Percentiles rank a stretch among this genome's conserved stretches.
Evolutionary conservation across 2,888 invertebrate species (phyloP).

Genomic region (Melanostoma mellinum): DNA sequence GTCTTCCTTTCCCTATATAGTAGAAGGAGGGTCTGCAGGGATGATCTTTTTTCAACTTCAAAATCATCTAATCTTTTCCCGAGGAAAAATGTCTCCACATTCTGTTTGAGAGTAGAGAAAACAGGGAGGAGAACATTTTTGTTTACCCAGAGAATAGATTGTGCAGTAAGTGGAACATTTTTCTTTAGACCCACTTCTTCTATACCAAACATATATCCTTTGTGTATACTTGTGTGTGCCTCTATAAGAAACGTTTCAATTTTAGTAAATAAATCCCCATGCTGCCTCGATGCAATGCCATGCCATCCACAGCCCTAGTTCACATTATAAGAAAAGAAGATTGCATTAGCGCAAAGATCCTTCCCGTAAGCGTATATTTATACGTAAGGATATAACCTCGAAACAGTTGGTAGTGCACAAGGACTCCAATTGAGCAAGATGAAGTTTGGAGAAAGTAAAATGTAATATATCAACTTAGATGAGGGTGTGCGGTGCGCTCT

Average conservation of each 20-base stretch:
- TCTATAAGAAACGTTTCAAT: constrained; percentile 52
- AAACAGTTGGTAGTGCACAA: constrained; percentile 6
- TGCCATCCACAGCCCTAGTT: constrained; percentile 29
- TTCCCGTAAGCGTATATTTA: constrained; percentile 1
- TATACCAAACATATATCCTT: background rate
- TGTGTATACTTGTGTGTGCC: background rate
- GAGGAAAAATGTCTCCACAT: constrained; percentile 65
- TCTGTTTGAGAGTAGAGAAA: constrained; percentile 35
- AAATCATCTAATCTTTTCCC: constrained; percentile 62
- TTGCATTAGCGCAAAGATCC: constrained; percentile 67
- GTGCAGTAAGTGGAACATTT: constrained; percentile 39
- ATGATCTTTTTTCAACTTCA: constrained; percentile 62
- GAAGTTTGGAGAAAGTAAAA: constrained; percentile 46
- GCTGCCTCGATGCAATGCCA: constrained; percentile 34
- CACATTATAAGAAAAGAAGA: constrained; percentile 51
- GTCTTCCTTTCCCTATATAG: background rate
- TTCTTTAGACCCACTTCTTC: constrained; percentile 30
- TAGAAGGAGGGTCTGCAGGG: constrained; percentile 21
- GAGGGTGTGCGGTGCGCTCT: constrained; percentile 1
- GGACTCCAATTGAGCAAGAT: constrained; percentile 39
- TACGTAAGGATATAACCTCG: background rate
- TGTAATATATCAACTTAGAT: constrained; percentile 55
- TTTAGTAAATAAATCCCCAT: constrained; percentile 64
- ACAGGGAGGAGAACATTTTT: constrained; percentile 41
- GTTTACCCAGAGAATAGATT: constrained; percentile 28